Evolutionary conservation across 2,113 vertebrate genomes (phyloP).

Genomic region (Sminthopsis crassicaudata): DNA sequence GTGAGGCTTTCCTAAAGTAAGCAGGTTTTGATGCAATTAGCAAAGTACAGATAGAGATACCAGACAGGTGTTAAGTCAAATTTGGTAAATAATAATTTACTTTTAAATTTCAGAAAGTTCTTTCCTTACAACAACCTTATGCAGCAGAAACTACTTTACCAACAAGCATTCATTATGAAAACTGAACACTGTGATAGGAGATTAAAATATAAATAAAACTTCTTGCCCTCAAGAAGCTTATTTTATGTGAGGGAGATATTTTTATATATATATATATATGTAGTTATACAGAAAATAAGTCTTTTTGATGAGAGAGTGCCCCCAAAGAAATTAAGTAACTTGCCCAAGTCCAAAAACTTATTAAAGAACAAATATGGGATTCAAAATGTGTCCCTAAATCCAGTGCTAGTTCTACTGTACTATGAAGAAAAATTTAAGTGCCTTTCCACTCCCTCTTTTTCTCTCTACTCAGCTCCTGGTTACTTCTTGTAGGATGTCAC

Average conservation of each 20-base stretch:
- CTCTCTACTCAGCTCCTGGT: neutral
- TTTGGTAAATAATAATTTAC: neutral
- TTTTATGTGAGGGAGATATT: neutral
- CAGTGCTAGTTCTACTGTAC: neutral
- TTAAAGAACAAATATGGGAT: constrained; percentile 28
- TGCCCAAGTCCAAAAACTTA: neutral
- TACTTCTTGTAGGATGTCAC: neutral
- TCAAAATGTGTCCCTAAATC: constrained; percentile 46
- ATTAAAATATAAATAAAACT: constrained; percentile 14
- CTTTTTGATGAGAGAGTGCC: neutral
- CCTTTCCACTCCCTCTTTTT: neutral
- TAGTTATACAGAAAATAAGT: neutral
- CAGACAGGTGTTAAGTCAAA: neutral
- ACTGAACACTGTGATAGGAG: neutral
- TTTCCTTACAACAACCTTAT: neutral
- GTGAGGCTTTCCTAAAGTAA: neutral
- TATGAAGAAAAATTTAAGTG: neutral
- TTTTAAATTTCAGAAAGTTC: neutral
- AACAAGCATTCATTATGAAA: constrained; percentile 16
- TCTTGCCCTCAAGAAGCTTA: neutral
- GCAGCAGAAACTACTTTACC: neutral
- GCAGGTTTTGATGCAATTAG: neutral
- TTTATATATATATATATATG: neutral
- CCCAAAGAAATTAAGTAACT: constrained; percentile 27
- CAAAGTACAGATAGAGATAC: neutral